Evolutionary conservation across 2,797 vertebrate genomes (phyloP).

Genomic region (Alosa sapidissima): DNA sequence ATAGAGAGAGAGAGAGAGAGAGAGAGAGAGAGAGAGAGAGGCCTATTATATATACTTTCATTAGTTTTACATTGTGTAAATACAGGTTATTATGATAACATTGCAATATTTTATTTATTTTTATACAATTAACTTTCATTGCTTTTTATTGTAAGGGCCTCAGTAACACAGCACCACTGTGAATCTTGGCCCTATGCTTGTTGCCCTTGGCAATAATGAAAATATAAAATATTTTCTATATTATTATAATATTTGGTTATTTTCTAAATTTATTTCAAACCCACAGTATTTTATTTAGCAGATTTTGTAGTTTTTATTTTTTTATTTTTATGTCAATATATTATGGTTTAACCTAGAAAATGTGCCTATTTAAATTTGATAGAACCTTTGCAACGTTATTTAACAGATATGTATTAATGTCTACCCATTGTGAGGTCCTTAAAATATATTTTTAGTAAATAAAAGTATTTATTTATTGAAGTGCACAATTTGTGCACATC

Average conservation of each 20-base stretch:
- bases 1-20: no score
- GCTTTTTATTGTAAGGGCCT: not conserved
- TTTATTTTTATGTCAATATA: not conserved
- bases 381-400: not conserved
- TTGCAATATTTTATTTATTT: not conserved
- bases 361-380: slow-evolving; percentile 8
- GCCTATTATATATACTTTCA: not conserved
- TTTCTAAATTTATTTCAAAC: not conserved
- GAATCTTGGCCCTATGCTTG: not conserved
- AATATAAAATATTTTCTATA: not conserved
- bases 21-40: no score
- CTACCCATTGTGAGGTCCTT: not conserved
- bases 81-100: not conserved
- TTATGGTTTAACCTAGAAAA: not conserved
- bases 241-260: not conserved
- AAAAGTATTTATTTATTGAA: slow-evolving; percentile 13
- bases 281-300: not conserved
- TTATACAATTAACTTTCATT: not conserved
- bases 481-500: not conserved
- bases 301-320: not conserved
- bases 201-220: not conserved
- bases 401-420: slow-evolving; percentile 7
- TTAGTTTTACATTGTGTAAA: not conserved
- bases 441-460: not conserved
- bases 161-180: not conserved